phyloP scores from a whole-genome alignment of 2,888 invertebrate genomes.

The Desoria tigrina region DNA sequence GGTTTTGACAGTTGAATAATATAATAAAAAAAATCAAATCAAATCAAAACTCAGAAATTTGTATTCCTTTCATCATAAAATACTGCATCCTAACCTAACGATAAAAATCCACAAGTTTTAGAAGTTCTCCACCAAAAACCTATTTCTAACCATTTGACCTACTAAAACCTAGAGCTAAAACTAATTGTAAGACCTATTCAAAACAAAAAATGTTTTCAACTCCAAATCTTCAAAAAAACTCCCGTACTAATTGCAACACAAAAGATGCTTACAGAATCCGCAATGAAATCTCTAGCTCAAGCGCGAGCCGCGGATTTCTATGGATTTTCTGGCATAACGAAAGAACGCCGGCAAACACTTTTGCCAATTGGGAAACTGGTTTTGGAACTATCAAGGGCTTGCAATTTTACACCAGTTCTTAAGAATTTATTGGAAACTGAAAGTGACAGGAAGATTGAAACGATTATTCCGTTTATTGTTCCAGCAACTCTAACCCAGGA shows the following conservation, averaged over 20 bases:
- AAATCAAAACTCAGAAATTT: too few species aligned
- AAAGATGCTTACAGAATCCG: slow-evolving; percentile 21
- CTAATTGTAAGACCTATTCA: too few species aligned
- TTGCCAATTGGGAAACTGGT: slow-evolving; percentile 25
- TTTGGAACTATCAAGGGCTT: slow-evolving; percentile 22
- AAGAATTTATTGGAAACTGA: slow-evolving; percentile 15
- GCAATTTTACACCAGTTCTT: slow-evolving; percentile 23
- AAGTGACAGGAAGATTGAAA: too few species aligned
- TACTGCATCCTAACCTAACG: too few species aligned
- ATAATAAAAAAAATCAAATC: too few species aligned
- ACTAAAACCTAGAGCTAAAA: too few species aligned
- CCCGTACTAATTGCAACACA: slow-evolving; percentile 19
- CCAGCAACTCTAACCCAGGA: slow-evolving; percentile 2
- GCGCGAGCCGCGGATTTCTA: slow-evolving; percentile 25
- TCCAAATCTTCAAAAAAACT: slow-evolving; percentile 16
- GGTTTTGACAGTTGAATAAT: too few species aligned
- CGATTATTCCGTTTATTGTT: slow-evolving; percentile 26
- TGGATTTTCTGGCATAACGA: slow-evolving; percentile 26
- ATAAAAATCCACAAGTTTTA: too few species aligned
- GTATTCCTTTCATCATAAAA: too few species aligned
- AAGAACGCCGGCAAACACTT: slow-evolving; percentile 25
- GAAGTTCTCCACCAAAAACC: too few species aligned
- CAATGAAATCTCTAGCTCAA: slow-evolving; percentile 11
- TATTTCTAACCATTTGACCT: too few species aligned
- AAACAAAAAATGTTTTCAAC: too few species aligned